Percentiles rank a stretch among this genome's conserved stretches.
phyloP scores from a whole-genome alignment of 2,113 vertebrate species.

The Noctilio leporinus region DNA sequence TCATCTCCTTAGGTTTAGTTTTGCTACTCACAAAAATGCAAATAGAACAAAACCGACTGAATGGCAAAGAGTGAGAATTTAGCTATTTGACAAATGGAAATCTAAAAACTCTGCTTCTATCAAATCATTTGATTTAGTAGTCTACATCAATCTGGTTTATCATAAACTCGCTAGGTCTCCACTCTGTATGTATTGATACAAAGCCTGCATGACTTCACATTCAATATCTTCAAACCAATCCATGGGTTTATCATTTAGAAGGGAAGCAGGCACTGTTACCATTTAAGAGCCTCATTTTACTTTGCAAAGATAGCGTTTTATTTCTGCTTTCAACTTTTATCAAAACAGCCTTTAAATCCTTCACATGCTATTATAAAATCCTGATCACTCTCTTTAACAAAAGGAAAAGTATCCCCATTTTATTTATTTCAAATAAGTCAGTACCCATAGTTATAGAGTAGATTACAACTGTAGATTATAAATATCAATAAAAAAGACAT shows the following conservation, averaged over 20 bases:
- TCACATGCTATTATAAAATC: constrained; percentile 21
- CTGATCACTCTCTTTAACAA: not conserved
- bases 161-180: constrained; percentile 2
- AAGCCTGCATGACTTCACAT: not conserved
- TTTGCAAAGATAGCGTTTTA: constrained; percentile 19
- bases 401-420: constrained; percentile 21
- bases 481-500: constrained; percentile 70
- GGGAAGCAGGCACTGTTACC: not conserved
- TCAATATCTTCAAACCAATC: not conserved
- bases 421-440: constrained; percentile 54
- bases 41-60: not conserved
- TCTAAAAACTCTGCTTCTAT: not conserved
- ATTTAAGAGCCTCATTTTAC: not conserved
- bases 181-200: not conserved
- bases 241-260: not conserved
- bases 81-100: not conserved
- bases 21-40: not conserved
- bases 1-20: not conserved
- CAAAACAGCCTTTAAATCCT: constrained; percentile 29
- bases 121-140: not conserved
- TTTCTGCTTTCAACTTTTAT: constrained; percentile 41
- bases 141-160: not conserved
- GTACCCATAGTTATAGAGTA: constrained; percentile 47
- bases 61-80: not conserved
- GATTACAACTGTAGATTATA: constrained; percentile 68